Evolutionary conservation across 2,797 vertebrate species (phyloP), one percentile per base, ranked within the genome.

Genomic region (Crenuchus spilurus): DNA sequence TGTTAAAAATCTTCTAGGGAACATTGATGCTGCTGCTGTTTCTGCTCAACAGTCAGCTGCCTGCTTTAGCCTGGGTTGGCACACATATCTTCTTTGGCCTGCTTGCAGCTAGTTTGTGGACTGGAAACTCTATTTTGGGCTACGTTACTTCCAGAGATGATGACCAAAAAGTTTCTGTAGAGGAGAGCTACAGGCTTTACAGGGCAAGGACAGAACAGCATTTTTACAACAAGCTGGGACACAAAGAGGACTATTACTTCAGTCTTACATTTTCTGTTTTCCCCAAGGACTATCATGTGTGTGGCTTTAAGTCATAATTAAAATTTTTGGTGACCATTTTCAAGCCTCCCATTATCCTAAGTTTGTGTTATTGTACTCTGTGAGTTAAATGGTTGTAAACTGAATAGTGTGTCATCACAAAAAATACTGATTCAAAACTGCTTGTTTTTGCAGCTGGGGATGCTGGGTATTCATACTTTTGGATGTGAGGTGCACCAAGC

Each of bases 31-130:
- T 78, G 57, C 13, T 78, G 24, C 13, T 61, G 14, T 58, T 72
- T 42, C 20, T 81, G 55, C 49, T 81, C 20, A 63, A 69, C 20
- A 57, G 49, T 33, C 72, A 75, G 61, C 8, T 72, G 30, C 64
- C 41, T 48, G 65, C 75, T 30, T 41, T 67, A 0, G 48, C 51
- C 6, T 78, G 58, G 69, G 55, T 52, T 16, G 39, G 41, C 5
- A 9, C 70, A 35, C 39, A 65, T 8, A 9, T 76, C 16, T 79
- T 57, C 33, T 20, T 73, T 13, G 60, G 52, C n/a, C 33, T 79
- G 76, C 65, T 57, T 18, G 3, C 16, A 1, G 76, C 55, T 33
- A 28, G 70, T n/a, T 37, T 82, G 5, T 82, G 76, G 76, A 39
- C 80, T 31, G 74, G 55, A 33, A 77, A 76, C 68, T 82, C 28